These are phyloP conservation scores for Onychostruthus taczanowskii DNA, from an alignment of 2,113 vertebrate species.

Conservation along the genomic window DNA sequence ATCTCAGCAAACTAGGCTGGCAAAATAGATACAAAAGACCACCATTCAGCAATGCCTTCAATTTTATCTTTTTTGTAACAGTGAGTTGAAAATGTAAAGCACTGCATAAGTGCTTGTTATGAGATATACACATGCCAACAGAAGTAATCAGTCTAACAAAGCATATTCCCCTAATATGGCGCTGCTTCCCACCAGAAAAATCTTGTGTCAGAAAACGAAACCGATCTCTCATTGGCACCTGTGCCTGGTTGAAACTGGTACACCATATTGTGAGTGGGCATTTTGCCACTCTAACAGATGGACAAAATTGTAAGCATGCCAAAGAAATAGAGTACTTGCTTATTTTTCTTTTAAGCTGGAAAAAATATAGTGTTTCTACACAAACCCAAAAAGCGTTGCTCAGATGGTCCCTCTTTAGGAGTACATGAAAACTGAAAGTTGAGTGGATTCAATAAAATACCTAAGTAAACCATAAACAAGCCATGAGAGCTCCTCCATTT, in stretches of 20 bases:
- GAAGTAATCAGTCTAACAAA: conserved; percentile 68
- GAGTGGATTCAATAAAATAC: neutral
- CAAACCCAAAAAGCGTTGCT: neutral
- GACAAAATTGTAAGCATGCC: conserved; percentile 39
- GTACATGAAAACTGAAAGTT: neutral
- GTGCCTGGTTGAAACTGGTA: conserved; percentile 56
- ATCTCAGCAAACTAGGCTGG: neutral
- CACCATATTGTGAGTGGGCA: conserved; percentile 68
- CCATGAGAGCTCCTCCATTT: neutral
- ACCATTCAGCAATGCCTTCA: neutral
- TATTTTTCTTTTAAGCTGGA: neutral
- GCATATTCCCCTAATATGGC: conserved; percentile 18
- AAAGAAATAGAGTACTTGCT: conserved; percentile 42
- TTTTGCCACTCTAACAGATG: conserved; percentile 68
- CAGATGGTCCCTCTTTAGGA: neutral
- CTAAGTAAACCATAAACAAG: neutral
- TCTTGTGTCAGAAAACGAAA: conserved; percentile 65
- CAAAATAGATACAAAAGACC: neutral
- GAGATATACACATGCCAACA: conserved; percentile 53
- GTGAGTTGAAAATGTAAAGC: conserved; percentile 29
- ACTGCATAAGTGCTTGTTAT: neutral
- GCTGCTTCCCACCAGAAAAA: conserved; percentile 42
- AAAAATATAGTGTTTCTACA: neutral
- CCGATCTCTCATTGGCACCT: conserved; percentile 53
- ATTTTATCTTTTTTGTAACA: neutral